Evolutionary conservation across 2,888 invertebrate genomes (phyloP), one percentile per base, ranked within the genome.

Genomic region (Pocota personata): DNA sequence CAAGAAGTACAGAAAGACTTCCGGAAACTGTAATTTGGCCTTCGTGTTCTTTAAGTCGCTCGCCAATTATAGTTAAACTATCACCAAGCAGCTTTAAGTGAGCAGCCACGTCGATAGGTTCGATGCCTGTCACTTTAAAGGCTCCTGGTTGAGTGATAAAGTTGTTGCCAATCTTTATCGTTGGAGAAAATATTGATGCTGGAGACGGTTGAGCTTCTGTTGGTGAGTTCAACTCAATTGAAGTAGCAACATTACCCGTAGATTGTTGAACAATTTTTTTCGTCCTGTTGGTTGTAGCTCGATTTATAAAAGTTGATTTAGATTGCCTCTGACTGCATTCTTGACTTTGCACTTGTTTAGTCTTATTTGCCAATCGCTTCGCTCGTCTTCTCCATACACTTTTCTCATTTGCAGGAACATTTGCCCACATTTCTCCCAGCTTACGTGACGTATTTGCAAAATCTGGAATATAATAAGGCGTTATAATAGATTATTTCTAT

Each of bases 21-120:
- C 98, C 98, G 0, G 98, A 98, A 14, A 98, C 98, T 0, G 98
- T 98, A 86, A 98, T 98, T 92, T 98, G 97, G 10, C 98, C 98
- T 95, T 98, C 97, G 89, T 98, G 98, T 90, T 98, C 98, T 91
- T 97, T 98, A 4, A 98, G 94, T 43, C 98, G 93, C 91, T 97
- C 97, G 0, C 99, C 98, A 88, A 99, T 98, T 90, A 98, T 97
- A 57, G 97, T 96, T 16, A 99, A 94, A 90, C 98, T 98, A 92
- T 98, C 98, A 0, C 98, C 98, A 12, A 99, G 93, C 75, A 98
- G 93, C 67, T 98, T 96, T 8, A 98, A 94, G 92, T 98, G 98
- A 0, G 98, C 98, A 0, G 98, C 98, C 21, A 97, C 96, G 92
- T 98, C 98, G 0, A 97, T 95, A 0, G 97, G 96, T 72, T 96